Base-by-base conservation (phyloP, 2,888 invertebrate genomes). In the Micoletzkya japonica region DNA sequence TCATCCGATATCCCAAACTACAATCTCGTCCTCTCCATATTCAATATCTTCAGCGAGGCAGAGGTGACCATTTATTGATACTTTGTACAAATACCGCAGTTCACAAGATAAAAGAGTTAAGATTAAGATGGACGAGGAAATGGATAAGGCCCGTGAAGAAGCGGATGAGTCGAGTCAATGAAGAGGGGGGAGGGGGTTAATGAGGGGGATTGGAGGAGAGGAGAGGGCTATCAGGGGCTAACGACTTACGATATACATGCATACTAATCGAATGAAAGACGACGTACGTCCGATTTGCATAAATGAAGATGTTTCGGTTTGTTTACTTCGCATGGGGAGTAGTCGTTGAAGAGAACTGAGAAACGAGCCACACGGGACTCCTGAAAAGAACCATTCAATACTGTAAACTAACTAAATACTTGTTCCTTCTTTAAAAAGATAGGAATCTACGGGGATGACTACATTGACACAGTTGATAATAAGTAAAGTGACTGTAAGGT, bases 201-300 rank as follows among this genome's bases (percentile, higher is more conserved):
- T n/a, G n/a, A n/a, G n/a, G n/a, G n/a, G n/a, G n/a, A n/a, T n/a
- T n/a, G n/a, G n/a, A n/a, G n/a, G n/a, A n/a, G n/a, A n/a, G n/a
- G n/a, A n/a, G n/a, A n/a, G n/a, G n/a, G n/a, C n/a, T n/a, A n/a
- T n/a, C n/a, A n/a, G n/a, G n/a, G n/a, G n/a, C n/a, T n/a, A n/a
- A n/a, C n/a, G n/a, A n/a, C n/a, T n/a, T n/a, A n/a, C n/a, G n/a
- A n/a, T n/a, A n/a, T n/a, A n/a, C n/a, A n/a, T n/a, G n/a, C n/a
- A n/a, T n/a, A 36, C 37, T 54, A 66, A 37, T 66, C 66, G 37
- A 66, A 66, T 14, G 24, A 30, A 17, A 66, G 54, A 24, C 52
- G 66, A n/a, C 54, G 50, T 1, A 66, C 54, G 26, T 66, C 66
- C 14, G 54, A 26, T 28, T 66, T 66, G 54, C 24, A 66, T 10